Conservation (phyloP, 2,888 invertebrate genomes). For the Agrypnus murinus region DNA sequence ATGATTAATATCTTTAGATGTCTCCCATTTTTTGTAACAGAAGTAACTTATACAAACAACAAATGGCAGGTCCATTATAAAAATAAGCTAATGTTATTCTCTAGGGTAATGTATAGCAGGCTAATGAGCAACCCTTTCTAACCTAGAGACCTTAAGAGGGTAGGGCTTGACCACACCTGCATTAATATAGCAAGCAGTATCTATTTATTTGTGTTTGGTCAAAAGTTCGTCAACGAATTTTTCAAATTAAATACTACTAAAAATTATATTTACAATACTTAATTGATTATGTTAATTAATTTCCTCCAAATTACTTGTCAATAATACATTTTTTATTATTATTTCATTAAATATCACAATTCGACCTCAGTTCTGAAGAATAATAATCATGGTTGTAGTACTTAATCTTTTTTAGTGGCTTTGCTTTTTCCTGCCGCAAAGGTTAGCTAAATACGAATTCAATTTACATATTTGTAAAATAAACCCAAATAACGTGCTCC, state of each 20-base stretch:
- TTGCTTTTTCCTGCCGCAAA: too few species aligned
- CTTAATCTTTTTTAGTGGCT: too few species aligned
- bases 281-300: too few species aligned
- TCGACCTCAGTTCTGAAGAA: too few species aligned
- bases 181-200: too few species aligned
- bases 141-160: constrained; percentile 25
- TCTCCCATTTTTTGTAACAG: constrained; percentile 23
- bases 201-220: neutral
- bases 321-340: too few species aligned
- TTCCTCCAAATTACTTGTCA: too few species aligned
- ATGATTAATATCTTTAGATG: constrained; percentile 20
- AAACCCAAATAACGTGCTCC: constrained; percentile 4
- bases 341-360: too few species aligned
- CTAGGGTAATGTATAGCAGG: constrained; percentile 51
- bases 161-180: constrained; percentile 36
- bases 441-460: too few species aligned
- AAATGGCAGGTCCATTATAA: constrained; percentile 9
- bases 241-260: neutral
- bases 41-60: neutral
- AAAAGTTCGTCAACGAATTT: constrained; percentile 10
- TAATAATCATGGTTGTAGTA: too few species aligned
- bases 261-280: too few species aligned
- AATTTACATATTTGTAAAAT: too few species aligned
- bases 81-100: constrained; percentile 32
- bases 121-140: constrained; percentile 52